Conservation (phyloP, 2,113 vertebrate species). For the Herpailurus yagouaroundi region DNA sequence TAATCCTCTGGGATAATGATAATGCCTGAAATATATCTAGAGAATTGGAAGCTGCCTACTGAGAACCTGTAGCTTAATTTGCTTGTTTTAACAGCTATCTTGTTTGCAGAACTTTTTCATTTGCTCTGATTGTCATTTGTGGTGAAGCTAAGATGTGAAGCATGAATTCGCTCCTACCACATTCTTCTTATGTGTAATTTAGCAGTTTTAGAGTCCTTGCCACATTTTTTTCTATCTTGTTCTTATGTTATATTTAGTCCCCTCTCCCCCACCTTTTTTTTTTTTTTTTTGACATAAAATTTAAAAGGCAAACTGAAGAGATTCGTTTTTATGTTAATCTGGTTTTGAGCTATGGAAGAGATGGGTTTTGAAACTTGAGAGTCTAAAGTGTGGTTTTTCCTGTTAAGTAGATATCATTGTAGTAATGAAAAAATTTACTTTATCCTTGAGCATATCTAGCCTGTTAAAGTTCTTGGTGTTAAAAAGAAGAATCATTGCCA, state of each 20-base stretch:
- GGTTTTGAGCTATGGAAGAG: neutral
- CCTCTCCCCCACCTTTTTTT: no score
- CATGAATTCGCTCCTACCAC: conserved; percentile 77
- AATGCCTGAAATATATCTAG: conserved; percentile 78
- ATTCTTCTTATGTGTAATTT: conserved; percentile 71
- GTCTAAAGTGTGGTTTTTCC: conserved; percentile 18
- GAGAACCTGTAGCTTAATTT: conserved; percentile 79
- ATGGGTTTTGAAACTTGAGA: conserved; percentile 46
- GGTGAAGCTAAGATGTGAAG: conserved; percentile 82
- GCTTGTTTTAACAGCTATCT: conserved; percentile 76
- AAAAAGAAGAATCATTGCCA: conserved; percentile 27
- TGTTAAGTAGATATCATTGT: neutral
- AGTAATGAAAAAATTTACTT: neutral
- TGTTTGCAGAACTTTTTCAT: conserved; percentile 86
- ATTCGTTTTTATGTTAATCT: conserved; percentile 43
- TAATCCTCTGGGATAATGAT: conserved; percentile 70
- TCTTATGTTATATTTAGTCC: neutral
- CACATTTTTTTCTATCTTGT: conserved; percentile 4
- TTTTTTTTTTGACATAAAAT: neutral
- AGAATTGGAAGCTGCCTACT: conserved; percentile 66
- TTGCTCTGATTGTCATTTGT: conserved; percentile 87
- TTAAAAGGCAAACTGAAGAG: neutral
- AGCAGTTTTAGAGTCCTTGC: conserved; percentile 58
- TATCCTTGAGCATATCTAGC: neutral
- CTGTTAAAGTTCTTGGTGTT: conserved; percentile 36